phyloP scores from a whole-genome alignment of 2,888 invertebrate species.

The Theretra japonica region DNA sequence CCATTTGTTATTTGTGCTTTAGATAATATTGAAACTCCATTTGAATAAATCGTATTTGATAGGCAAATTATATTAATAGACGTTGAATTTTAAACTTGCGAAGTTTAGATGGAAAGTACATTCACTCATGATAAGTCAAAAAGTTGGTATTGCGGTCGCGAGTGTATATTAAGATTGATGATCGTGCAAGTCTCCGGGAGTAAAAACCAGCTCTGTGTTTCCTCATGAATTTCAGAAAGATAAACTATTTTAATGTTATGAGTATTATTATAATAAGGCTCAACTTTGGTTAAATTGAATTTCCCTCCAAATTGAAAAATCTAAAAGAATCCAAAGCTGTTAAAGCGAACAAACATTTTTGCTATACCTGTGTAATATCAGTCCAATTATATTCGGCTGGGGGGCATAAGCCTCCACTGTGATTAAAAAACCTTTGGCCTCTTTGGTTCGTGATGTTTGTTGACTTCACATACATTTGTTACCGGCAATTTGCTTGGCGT shows the following conservation, averaged over 20 bases:
- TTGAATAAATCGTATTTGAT: background rate
- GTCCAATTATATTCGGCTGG: no score
- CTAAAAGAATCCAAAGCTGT: no score
- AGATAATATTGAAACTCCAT: background rate
- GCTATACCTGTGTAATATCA: no score
- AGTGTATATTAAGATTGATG: constrained; percentile 25
- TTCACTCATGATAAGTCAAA: background rate
- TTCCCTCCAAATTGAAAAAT: no score
- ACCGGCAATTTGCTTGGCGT: no score
- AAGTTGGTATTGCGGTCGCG: background rate
- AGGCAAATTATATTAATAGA: constrained; percentile 4
- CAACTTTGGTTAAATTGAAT: no score
- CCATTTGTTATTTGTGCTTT: background rate
- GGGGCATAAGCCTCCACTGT: no score
- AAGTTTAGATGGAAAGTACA: background rate
- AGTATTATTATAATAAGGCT: no score
- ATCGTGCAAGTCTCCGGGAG: constrained; percentile 4
- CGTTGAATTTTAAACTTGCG: background rate
- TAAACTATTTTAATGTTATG: background rate
- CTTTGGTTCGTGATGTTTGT: no score
- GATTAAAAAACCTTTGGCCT: no score
- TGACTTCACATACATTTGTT: no score
- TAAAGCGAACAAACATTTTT: no score
- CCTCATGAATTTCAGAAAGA: background rate
- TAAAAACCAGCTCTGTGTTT: constrained; percentile 5